Percentiles rank a stretch among this genome's conserved stretches.
phyloP scores from a whole-genome alignment of 2,113 vertebrate genomes.

The Brachyistius frenatus region DNA sequence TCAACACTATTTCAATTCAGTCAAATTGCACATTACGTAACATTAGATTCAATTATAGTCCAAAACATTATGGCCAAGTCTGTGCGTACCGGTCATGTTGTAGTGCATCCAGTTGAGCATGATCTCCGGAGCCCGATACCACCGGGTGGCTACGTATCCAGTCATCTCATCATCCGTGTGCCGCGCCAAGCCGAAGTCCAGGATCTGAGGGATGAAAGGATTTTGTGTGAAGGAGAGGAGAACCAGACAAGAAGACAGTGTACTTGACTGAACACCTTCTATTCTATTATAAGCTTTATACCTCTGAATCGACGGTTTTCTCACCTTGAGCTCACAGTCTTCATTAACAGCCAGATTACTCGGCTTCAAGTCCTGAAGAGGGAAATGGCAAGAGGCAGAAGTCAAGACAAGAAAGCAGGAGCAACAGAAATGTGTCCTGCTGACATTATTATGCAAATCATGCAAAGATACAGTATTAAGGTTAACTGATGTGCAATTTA shows the following conservation, averaged over 20 bases:
- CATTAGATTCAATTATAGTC: not conserved
- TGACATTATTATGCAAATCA: too few relatives aligned
- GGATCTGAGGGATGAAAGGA: slow-evolving; percentile 85
- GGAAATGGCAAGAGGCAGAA: not conserved
- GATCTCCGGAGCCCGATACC: slow-evolving; percentile 98
- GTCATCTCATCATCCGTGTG: slow-evolving; percentile 99
- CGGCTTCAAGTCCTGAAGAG: slow-evolving; percentile 92
- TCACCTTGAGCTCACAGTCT: slow-evolving; percentile 97
- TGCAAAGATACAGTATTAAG: not conserved
- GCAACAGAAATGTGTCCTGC: not conserved
- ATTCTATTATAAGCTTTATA: not conserved
- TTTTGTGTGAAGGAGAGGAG: not conserved
- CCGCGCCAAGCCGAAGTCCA: slow-evolving; percentile 97
- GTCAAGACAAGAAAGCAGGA: not conserved
- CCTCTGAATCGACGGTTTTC: not conserved
- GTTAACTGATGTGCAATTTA: not conserved
- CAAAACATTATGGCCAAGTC: not conserved
- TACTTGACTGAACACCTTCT: not conserved
- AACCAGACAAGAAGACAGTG: not conserved
- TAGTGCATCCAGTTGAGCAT: slow-evolving; percentile 99
- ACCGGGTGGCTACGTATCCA: slow-evolving; percentile 95
- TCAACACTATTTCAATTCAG: not conserved
- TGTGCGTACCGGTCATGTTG: slow-evolving; percentile 94
- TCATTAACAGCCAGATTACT: slow-evolving; percentile 98
- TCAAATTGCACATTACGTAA: slow-evolving; percentile 1